These are phyloP conservation scores for Onychomys arenicola DNA, from an alignment of 2,797 vertebrate genomes.

Conservation along the genomic window DNA sequence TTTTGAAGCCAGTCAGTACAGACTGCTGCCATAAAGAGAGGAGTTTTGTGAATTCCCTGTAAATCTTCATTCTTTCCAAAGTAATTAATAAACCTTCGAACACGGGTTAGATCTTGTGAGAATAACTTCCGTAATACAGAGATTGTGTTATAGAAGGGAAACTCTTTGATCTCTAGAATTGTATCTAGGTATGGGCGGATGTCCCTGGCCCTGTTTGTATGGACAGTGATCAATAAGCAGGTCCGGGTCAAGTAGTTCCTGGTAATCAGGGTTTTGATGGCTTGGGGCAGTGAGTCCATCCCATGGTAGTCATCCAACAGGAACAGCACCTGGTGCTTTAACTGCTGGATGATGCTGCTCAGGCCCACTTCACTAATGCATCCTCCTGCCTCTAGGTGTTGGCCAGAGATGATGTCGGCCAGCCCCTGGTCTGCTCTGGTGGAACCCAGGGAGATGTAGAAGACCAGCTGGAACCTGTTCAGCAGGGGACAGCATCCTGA, in stretches of 20 bases:
- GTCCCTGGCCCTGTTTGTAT: slow-evolving; percentile 46
- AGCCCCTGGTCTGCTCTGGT: slow-evolving; percentile 62
- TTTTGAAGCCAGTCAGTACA: slow-evolving; percentile 34
- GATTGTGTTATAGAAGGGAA: slow-evolving; percentile 79
- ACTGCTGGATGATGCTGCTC: slow-evolving; percentile 31
- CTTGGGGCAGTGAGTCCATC: slow-evolving; percentile 26
- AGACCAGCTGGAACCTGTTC: slow-evolving; percentile 82
- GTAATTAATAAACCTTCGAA: slow-evolving; percentile 47
- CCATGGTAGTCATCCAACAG: slow-evolving; percentile 82
- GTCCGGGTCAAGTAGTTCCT: slow-evolving; percentile 71
- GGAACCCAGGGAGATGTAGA: slow-evolving; percentile 79
- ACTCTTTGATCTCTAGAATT: slow-evolving; percentile 54
- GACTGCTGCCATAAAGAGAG: slow-evolving; percentile 40
- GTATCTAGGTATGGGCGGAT: slow-evolving; percentile 73
- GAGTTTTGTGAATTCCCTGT: slow-evolving; percentile 63
- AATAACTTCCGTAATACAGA: slow-evolving; percentile 76
- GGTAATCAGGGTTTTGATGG: slow-evolving; percentile 73
- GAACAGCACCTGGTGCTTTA: slow-evolving; percentile 79
- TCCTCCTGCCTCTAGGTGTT: slow-evolving; percentile 56
- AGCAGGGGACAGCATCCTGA: slow-evolving; percentile 80
- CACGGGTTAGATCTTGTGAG: neutral
- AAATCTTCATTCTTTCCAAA: neutral
- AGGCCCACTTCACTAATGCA: slow-evolving; percentile 68
- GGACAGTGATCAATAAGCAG: slow-evolving; percentile 77
- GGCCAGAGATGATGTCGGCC: slow-evolving; percentile 69